These are phyloP conservation scores for Conus betulinus DNA, from an alignment of 1,140 invertebrate genomes.

Conservation along the genomic window DNA sequence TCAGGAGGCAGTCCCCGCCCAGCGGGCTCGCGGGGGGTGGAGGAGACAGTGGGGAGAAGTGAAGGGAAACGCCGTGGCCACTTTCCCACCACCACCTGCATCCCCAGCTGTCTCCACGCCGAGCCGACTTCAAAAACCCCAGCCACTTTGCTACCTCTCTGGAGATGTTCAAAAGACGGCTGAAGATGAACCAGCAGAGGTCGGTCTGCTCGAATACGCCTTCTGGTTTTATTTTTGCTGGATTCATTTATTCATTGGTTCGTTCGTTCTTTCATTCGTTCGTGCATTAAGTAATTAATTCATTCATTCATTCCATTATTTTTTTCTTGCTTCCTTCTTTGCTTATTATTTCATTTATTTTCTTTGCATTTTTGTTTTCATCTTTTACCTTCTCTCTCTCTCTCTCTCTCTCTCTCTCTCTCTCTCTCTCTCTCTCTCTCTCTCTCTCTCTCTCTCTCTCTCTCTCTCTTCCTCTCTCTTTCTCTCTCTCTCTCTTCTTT, in stretches of 20 bases:
- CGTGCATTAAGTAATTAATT: too few species aligned
- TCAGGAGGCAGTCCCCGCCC: neutral
- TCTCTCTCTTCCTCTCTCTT: neutral
- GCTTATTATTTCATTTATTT: neutral
- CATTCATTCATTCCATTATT: neutral
- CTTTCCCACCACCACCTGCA: neutral
- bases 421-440: too few species aligned
- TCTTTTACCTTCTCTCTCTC: too few species aligned
- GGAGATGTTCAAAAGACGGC: slow-evolving; percentile 36
- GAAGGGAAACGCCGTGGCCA: neutral
- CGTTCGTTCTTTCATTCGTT: neutral
- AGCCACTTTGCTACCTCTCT: slow-evolving; percentile 27
- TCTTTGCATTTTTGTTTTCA: too few species aligned
- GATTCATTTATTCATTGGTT: neutral
- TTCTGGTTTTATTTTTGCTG: neutral
- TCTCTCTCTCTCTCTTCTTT: neutral
- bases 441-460: too few species aligned
- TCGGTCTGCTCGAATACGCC: neutral
- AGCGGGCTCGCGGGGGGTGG: neutral
- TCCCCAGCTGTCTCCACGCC: neutral
- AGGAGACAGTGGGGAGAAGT: neutral
- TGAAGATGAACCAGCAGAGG: slow-evolving; percentile 39
- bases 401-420: too few species aligned
- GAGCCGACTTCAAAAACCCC: neutral
- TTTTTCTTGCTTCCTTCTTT: neutral